phyloP scores from a whole-genome alignment of 2,888 invertebrate genomes.

The Oligia strigilis region DNA sequence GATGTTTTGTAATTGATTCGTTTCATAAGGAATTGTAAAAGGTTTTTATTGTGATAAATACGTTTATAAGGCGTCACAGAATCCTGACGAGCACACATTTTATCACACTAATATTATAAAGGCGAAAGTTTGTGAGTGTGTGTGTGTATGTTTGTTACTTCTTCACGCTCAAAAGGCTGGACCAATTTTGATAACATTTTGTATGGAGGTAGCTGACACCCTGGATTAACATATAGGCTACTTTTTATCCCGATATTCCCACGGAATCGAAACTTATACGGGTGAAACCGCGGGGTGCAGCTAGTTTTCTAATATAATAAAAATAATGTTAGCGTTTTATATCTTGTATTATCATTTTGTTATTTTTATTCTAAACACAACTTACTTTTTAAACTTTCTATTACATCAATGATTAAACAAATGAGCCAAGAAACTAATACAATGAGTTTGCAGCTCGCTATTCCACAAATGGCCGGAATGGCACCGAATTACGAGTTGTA shows the following conservation, averaged over 20 bases:
- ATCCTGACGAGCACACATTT: background rate
- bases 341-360: background rate
- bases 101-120: no score
- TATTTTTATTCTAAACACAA: background rate
- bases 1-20: constrained; percentile 21
- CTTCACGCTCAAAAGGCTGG: no score
- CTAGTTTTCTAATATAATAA: background rate
- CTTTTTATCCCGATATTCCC: no score
- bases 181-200: no score
- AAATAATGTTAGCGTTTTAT: background rate
- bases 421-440: background rate
- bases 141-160: no score
- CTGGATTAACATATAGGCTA: no score
- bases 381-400: background rate
- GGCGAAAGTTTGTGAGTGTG: no score
- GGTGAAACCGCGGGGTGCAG: no score
- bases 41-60: background rate
- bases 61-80: background rate
- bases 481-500: background rate
- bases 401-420: background rate
- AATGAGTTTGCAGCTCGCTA: background rate
- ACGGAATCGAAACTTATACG: no score
- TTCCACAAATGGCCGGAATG: background rate
- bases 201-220: no score
- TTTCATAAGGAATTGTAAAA: background rate